A percentile compares a stretch with the other conserved stretches of the same genome.
Conservation (phyloP, 1,140 invertebrate species). For the Zaprionus inermis region DNA sequence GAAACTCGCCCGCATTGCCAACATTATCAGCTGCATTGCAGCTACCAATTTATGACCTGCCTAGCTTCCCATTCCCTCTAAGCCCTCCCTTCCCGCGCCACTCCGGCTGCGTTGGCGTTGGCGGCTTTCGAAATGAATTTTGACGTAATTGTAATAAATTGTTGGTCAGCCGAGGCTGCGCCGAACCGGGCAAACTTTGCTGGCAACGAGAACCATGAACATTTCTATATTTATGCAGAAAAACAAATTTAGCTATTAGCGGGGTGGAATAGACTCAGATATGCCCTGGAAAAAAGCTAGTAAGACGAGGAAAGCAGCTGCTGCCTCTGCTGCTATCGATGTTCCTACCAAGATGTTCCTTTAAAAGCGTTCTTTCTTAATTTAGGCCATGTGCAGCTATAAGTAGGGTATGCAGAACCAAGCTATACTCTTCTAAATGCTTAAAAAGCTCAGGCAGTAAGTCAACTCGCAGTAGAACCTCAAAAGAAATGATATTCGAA, state of each 20-base stretch:
- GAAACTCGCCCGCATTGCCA: slow-evolving; percentile 7
- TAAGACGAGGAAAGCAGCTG: not conserved
- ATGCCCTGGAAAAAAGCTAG: not conserved
- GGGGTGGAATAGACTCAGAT: not conserved
- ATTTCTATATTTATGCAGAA: slow-evolving; percentile 61
- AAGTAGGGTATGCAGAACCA: too few relatives aligned
- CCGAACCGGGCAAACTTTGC: slow-evolving; percentile 19
- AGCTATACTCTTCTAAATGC: too few relatives aligned
- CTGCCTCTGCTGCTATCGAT: not conserved
- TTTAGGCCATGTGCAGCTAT: too few relatives aligned
- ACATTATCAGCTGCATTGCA: slow-evolving; percentile 77
- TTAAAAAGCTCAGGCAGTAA: too few relatives aligned
- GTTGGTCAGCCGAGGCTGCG: slow-evolving; percentile 62
- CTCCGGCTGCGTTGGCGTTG: slow-evolving; percentile 23
- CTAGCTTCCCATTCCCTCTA: not conserved
- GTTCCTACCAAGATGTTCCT: too few relatives aligned
- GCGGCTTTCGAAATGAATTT: slow-evolving; percentile 74
- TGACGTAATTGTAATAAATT: slow-evolving; percentile 83
- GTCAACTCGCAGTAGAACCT: too few relatives aligned
- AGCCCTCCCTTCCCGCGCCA: slow-evolving; percentile 30
- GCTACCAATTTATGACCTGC: slow-evolving; percentile 70
- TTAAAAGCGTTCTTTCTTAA: too few relatives aligned
- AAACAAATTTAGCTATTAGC: slow-evolving; percentile 16
- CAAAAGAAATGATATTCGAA: too few relatives aligned
- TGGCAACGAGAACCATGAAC: slow-evolving; percentile 37